phyloP scores from a whole-genome alignment of 1,140 invertebrate genomes.

The Acromyrmex charruanus region DNA sequence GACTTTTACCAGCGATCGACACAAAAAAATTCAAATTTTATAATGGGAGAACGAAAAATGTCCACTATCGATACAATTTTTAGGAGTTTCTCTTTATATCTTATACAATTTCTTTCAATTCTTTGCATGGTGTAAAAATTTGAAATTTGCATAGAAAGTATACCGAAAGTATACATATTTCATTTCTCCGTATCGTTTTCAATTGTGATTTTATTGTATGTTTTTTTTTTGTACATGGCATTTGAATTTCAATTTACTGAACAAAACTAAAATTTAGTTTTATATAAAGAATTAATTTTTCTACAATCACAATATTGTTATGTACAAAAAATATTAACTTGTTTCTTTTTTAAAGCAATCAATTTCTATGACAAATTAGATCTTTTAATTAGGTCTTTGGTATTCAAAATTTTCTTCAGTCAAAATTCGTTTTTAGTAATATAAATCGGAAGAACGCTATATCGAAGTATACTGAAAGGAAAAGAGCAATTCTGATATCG shows the following conservation, averaged over 20 bases:
- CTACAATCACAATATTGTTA: background rate
- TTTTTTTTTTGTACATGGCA: background rate
- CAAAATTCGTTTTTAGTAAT: slow-evolving; percentile 37
- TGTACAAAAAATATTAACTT: background rate
- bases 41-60: background rate
- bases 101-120: slow-evolving; percentile 33
- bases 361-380: background rate
- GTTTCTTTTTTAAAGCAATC: background rate
- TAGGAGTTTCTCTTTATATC: background rate
- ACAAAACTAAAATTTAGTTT: slow-evolving; percentile 15
- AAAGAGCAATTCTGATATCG: slow-evolving; percentile 43
- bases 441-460: slow-evolving; percentile 30
- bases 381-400: background rate
- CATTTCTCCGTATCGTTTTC: slow-evolving; percentile 12
- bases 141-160: slow-evolving; percentile 33
- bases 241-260: background rate
- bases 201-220: background rate
- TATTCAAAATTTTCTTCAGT: slow-evolving; percentile 39
- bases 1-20: background rate
- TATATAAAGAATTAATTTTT: background rate
- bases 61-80: slow-evolving; percentile 33
- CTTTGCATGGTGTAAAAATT: slow-evolving; percentile 9
- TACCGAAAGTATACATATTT: slow-evolving; percentile 15
- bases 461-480: slow-evolving; percentile 23
- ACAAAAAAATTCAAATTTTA: slow-evolving; percentile 34